Percentiles rank a stretch among this genome's conserved stretches.
phyloP scores from a whole-genome alignment of 2,113 vertebrate genomes.

The Columba janthina region DNA sequence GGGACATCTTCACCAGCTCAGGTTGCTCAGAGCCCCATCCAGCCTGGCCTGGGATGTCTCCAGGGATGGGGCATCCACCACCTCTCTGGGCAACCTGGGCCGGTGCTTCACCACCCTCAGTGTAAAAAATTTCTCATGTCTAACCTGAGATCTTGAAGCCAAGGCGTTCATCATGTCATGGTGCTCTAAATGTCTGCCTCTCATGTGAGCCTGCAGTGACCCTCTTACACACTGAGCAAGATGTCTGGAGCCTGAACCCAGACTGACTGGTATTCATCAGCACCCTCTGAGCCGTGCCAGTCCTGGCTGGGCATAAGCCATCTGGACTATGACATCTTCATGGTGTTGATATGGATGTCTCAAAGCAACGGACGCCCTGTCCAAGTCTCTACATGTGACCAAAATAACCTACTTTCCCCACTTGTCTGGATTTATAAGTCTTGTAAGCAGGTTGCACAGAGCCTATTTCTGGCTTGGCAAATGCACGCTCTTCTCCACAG shows the following conservation, averaged over 20 bases:
- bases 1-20: no score
- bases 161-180: neutral
- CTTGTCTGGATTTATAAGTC: neutral
- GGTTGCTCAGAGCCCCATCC: no score
- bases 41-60: no score
- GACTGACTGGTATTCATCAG: neutral
- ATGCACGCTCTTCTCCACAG: neutral
- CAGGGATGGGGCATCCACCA: no score
- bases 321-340: slow-evolving; percentile 28
- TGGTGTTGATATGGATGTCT: neutral
- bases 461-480: slow-evolving; percentile 56
- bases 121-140: no score
- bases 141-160: neutral
- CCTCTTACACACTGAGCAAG: neutral
- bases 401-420: slow-evolving; percentile 15
- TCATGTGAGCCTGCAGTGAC: neutral
- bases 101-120: no score
- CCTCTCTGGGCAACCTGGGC: no score
- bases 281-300: neutral
- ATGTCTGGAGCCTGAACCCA: neutral
- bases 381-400: slow-evolving; percentile 22
- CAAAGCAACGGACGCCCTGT: neutral
- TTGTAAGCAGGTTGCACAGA: neutral
- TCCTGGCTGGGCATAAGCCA: neutral
- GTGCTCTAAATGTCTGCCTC: rapidly evolving